Evolutionary conservation across 2,888 invertebrate species (phyloP), one percentile per base, ranked within the genome.

Genomic region (Euplagia quadripunctaria): DNA sequence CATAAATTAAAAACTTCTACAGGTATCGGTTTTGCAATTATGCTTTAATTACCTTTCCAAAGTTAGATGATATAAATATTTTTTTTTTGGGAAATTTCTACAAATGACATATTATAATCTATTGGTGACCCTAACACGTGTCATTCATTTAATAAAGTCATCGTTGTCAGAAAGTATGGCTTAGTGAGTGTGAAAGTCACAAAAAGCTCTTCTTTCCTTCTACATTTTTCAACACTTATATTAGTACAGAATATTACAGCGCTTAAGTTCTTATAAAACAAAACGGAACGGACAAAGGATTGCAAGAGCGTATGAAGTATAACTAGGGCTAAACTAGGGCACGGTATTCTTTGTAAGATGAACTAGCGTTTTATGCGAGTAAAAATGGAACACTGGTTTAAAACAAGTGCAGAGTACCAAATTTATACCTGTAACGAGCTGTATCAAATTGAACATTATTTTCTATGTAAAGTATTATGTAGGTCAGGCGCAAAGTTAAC

Each of bases 401-500:
- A 52, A 64, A 67, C n/a, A 67, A 52, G 6, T 41, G 67, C 3
- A 41, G n/a, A 68, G n/a, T 12, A n/a, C 42, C 11, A 68, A 52
- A 52, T 12, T 41, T 42, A n/a, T 52, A 11, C 11, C n/a, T 11
- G 12, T 42, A 41, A 61, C 61, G 61, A 42, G 12, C 42, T 12
- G 20, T 31, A 49, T 20, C 31, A 14, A 51, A 9, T 5, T 14
- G 41, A 12, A 67, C 52, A 52, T 41, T 67, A 2, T 42, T 52
- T 41, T 68, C 6, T 17, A 68, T 41, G 17, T 42, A 43, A 55
- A 68, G 31, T n/a, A 46, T 16, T 41, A 69, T 61, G 46, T 61
- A 61, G 69, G 69, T 61, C 69, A 43, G 46, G 16, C 17, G 61
- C 31, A 31, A 69, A 61, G 61, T 49, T 46, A 68, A 42, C 69